These are phyloP conservation scores for Drosophila melanosoma DNA, from an alignment of 2,888 invertebrate genomes.

Conservation along the genomic window DNA sequence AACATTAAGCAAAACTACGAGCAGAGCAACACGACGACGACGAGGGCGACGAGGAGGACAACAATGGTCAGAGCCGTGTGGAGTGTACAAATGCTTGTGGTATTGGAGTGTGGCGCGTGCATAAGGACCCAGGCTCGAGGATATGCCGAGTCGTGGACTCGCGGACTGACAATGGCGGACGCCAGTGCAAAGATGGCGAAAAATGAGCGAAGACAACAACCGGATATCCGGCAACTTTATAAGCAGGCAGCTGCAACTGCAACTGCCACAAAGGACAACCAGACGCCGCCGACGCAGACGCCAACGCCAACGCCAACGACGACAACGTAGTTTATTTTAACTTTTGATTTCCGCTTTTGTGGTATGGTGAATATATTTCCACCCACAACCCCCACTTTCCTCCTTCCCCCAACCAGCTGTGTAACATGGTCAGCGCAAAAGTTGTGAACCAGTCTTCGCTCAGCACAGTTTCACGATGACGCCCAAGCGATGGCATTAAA, in stretches of 20 bases:
- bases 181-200: conserved; percentile 65
- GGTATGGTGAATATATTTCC: conserved; percentile 36
- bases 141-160: neutral
- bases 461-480: conserved; percentile 30
- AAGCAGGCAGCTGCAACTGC: conserved; percentile 58
- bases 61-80: conserved; percentile 43
- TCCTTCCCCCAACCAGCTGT: neutral
- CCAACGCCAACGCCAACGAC: conserved; percentile 29
- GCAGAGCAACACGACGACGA: conserved; percentile 5
- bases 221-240: conserved; percentile 82
- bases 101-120: conserved; percentile 40
- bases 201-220: conserved; percentile 82
- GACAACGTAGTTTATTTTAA: conserved; percentile 74
- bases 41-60: conserved; percentile 14
- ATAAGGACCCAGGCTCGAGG: conserved; percentile 43
- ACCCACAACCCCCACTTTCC: neutral
- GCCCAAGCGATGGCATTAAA: conserved; percentile 58
- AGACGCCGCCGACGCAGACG: conserved; percentile 21
- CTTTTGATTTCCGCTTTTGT: conserved; percentile 73
- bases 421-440: conserved; percentile 43
- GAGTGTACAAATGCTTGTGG: conserved; percentile 16
- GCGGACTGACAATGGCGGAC: conserved; percentile 10
- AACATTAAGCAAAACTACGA: conserved; percentile 71
- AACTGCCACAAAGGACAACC: conserved; percentile 62
- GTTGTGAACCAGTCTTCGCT: conserved; percentile 47